These are phyloP conservation scores for Paratrypauchen microcephalus DNA, from an alignment of 2,797 vertebrate species.

Conservation along the genomic window DNA sequence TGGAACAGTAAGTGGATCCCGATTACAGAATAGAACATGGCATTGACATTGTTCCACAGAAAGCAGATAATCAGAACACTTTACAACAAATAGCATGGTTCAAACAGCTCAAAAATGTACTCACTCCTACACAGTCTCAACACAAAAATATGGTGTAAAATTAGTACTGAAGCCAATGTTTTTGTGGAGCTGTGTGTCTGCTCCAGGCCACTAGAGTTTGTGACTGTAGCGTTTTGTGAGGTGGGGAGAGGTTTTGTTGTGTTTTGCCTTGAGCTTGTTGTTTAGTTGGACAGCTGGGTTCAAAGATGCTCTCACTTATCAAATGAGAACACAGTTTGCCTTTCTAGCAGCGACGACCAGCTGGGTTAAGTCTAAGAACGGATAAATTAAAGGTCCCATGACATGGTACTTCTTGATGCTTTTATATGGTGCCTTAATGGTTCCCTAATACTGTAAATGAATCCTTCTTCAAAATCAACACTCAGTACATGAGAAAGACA, in stretches of 20 bases:
- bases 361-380: conserved; percentile 34
- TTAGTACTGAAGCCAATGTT: conserved; percentile 47
- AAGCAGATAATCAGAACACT: neutral
- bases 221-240: conserved; percentile 57
- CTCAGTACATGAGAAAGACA: no score
- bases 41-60: neutral
- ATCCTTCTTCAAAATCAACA: no score
- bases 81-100: neutral
- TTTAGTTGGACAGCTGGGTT: conserved; percentile 58
- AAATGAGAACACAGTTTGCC: conserved; percentile 45
- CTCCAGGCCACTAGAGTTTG: conserved; percentile 48
- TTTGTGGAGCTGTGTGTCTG: conserved; percentile 45
- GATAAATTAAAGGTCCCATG: no score
- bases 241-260: conserved; percentile 56
- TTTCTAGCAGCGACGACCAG: conserved; percentile 40
- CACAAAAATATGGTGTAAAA: conserved; percentile 14
- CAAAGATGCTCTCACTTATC: conserved; percentile 53
- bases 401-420: no score
- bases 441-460: no score
- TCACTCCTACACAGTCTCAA: conserved; percentile 10
- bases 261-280: conserved; percentile 62
- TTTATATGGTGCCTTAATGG: no score
- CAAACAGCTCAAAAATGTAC: neutral
- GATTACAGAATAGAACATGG: neutral
- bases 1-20: no score